Evolutionary conservation across 1,140 invertebrate genomes (phyloP).

Genomic region (Drosophila biarmipes): DNA sequence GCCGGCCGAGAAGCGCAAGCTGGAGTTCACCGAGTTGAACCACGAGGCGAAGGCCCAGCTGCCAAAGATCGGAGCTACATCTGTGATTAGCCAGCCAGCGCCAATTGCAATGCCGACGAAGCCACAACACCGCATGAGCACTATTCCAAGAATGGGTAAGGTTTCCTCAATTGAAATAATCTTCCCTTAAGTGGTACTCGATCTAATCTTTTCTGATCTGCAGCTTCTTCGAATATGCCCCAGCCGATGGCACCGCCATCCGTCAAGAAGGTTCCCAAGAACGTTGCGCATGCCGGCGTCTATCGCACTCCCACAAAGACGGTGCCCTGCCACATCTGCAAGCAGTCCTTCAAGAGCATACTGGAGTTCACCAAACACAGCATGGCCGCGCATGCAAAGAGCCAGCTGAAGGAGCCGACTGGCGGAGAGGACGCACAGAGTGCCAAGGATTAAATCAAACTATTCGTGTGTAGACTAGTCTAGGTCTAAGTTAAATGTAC

Average conservation of each 20-base stretch:
- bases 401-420: conserved; percentile 5
- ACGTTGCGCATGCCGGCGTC: conserved; percentile 65
- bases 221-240: conserved; percentile 9
- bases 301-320: conserved; percentile 72
- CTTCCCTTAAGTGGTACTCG: background rate
- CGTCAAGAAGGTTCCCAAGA: conserved; percentile 57
- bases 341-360: conserved; percentile 72
- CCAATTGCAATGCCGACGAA: conserved; percentile 2
- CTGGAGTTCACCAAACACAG: conserved; percentile 75
- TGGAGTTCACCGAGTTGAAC: conserved; percentile 72
- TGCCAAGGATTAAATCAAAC: conserved; percentile 69
- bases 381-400: conserved; percentile 60
- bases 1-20: conserved; percentile 71
- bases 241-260: conserved; percentile 52
- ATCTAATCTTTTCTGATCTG: background rate
- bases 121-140: conserved; percentile 16
- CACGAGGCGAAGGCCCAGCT: conserved; percentile 72
- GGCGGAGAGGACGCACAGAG: conserved; percentile 47
- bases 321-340: conserved; percentile 72
- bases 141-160: conserved; percentile 27
- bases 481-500: conserved; percentile 54
- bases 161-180: background rate
- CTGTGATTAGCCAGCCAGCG: background rate
- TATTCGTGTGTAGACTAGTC: conserved; percentile 32
- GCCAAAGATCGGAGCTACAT: conserved; percentile 40